phyloP scores from a whole-genome alignment of 2,113 vertebrate species.

The Gavialis gangeticus region DNA sequence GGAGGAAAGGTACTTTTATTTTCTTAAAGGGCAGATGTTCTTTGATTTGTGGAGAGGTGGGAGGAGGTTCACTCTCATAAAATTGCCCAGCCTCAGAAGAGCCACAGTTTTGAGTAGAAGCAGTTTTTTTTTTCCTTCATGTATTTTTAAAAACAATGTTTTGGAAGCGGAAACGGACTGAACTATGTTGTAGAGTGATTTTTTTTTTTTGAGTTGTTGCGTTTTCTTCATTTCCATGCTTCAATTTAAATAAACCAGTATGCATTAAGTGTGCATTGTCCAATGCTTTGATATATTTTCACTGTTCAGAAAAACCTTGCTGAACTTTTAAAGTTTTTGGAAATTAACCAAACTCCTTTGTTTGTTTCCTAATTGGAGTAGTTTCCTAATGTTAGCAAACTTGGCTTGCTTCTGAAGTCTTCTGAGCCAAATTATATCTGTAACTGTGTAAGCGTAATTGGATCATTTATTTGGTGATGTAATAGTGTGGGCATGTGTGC shows the following conservation, averaged over 20 bases:
- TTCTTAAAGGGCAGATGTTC: background rate
- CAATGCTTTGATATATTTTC: background rate
- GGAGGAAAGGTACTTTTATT: constrained; percentile 90
- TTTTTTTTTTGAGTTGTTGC: background rate
- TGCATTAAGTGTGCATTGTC: background rate
- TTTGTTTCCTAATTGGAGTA: background rate
- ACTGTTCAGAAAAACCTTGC: background rate
- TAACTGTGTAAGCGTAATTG: background rate
- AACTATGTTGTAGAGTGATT: background rate
- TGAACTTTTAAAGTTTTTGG: background rate
- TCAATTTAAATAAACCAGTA: background rate
- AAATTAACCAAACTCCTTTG: accelerated
- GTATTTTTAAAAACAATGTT: background rate
- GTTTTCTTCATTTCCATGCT: too few relatives aligned
- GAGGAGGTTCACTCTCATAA: background rate
- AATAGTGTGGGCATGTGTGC: background rate
- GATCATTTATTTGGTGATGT: background rate
- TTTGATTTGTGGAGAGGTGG: too few relatives aligned
- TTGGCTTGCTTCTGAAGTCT: background rate
- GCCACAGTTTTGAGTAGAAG: background rate
- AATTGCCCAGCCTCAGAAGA: background rate
- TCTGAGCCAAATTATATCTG: background rate
- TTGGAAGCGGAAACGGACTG: background rate
- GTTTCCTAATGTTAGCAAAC: background rate
- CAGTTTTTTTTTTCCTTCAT: background rate